Base-by-base conservation (phyloP, 2,797 vertebrate genomes). In the Neostethus bicornis region DNA sequence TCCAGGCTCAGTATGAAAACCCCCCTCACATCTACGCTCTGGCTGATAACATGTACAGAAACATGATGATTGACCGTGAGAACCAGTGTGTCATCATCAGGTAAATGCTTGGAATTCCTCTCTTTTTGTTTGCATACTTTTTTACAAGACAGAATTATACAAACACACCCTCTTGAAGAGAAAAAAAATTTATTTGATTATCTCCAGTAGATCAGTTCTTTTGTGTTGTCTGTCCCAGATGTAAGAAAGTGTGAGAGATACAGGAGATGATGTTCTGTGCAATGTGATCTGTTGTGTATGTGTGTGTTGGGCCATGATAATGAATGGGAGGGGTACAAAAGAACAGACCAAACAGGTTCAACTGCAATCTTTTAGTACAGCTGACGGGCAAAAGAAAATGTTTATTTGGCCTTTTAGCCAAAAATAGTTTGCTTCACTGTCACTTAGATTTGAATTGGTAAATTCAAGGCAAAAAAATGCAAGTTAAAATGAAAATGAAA, bases 61-160 rank as follows among this genome's bases (percentile, higher is more conserved):
- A 99, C 83, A 99, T 99, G 97, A 96, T 99, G 84, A 99, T 99
- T 43, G 97, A 99, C 84, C 84, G 94, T 52, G 97, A 99, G 87
- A 97, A 97, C 87, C 97, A 99, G 31, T 99, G 97, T 75, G 97
- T 99, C 87, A 99, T 99, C 81, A 99, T 99, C 90, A 99, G 97
- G 97, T 98, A 91, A 86, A 80, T 46, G 41, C 31, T 38, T 42
- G 38, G 16, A 2, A 0, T 12, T 23, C 25, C 6, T 23, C 7
- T n/a, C 7, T 7, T 46, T 17, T 17, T 10, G 9, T 44, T 17
- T 19, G 41, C 28, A 1, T 0, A 35, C 5, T 38, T 46, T 16
- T 45, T 55, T 9, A 31, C 5, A 10, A 51, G 47, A 17, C 20
- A 8, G 26, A 38, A 60, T 37, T 25, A 56, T 52, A 19, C n/a